phyloP scores from a whole-genome alignment of 2,113 vertebrate genomes.

The Pygathrix nemaeus region DNA sequence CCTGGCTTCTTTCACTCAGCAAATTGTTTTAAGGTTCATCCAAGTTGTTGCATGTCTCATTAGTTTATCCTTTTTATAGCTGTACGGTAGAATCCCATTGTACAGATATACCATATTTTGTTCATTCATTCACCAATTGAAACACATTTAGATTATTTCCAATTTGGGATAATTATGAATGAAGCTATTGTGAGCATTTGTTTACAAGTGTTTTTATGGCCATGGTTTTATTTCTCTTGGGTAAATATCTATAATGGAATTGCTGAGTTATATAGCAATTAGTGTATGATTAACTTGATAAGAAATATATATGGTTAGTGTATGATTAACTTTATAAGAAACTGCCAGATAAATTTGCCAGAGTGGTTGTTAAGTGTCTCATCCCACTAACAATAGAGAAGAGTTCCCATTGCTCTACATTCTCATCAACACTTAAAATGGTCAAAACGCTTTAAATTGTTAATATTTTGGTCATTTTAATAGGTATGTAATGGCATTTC shows the following conservation, averaged over 20 bases:
- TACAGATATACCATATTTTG: background rate
- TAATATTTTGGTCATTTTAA: background rate
- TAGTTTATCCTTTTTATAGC: background rate
- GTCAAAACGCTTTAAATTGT: background rate
- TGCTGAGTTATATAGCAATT: background rate
- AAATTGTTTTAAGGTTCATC: background rate
- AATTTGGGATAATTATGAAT: background rate
- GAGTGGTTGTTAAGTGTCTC: background rate
- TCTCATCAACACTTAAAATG: background rate
- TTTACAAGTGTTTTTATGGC: background rate
- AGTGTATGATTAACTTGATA: too few species aligned
- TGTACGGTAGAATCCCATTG: too few species aligned
- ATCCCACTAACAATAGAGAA: background rate
- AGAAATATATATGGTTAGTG: background rate
- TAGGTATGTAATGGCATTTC: background rate
- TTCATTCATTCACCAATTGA: background rate
- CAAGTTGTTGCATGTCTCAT: background rate
- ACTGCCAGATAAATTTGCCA: background rate
- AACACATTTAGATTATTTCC: background rate
- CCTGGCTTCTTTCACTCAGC: background rate
- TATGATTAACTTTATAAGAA: background rate
- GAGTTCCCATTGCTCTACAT: background rate
- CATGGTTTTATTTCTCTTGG: background rate
- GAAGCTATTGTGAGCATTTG: background rate
- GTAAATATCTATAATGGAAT: background rate